Evolutionary conservation across 2,113 vertebrate species (phyloP), one percentile per base, ranked within the genome.

Genomic region (Pholis gunnellus): DNA sequence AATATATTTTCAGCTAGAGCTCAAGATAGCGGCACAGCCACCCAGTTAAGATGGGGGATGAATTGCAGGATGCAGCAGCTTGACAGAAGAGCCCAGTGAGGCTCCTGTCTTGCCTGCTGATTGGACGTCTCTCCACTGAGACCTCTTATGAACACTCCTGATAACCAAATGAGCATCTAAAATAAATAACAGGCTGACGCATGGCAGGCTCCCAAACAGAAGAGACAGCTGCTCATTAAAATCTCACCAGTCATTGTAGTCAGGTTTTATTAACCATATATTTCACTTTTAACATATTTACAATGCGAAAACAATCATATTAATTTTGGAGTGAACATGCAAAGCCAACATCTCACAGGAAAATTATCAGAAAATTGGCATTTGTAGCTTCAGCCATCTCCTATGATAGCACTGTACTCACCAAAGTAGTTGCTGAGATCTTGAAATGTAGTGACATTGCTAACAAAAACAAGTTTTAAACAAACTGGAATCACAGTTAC

Each of bases 1-100:
- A 86, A 94, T 95, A 94, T 93, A 94, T 95, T 96, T 95, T 95
- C 92, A 96, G 96, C 93, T 95, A 84, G 83, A 90, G 91, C 90
- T 95, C 88, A 90, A 93, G 93, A 94, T 92, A 87, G 94, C 94
- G 91, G 86, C 90, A 81, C 67, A 94, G 94, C 88, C 87, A 91
- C 91, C 48, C 75, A 89, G 92, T 90, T 93, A 91, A 89, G 93
- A 94, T 84, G 87, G 92, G 93, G 94, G 94, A 95, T 93, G 90
- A 90, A 93, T 87, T 1, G 84, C 75, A 84, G 71, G 84, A 92
- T 63, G 86, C 75, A 27, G 72, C 78, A 46, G 76, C 44, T 59
- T 60, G 77, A 83, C 60, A 67, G 81, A 83, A 3, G 76, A 87
- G 83, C 29, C 74, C 69, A 52, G 72, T 0, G 78, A 78, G 60